Conservation (phyloP, 2,797 vertebrate genomes). For the Sardinella longiceps region DNA sequence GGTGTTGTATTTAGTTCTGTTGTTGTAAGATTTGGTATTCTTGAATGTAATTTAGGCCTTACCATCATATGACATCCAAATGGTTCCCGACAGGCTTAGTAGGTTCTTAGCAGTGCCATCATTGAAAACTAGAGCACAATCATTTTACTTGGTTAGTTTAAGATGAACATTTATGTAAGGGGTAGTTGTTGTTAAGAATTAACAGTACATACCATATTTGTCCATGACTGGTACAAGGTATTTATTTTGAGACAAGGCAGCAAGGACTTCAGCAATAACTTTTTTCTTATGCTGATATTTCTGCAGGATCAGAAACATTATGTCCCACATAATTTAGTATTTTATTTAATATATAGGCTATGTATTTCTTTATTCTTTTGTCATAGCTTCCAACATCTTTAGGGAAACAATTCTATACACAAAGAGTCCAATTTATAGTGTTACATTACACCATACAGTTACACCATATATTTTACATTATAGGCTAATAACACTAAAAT, state of each 20-base stretch:
- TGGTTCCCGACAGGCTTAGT: conserved; percentile 82
- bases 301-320: conserved; percentile 45
- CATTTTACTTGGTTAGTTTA: not conserved
- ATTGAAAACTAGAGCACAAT: conserved; percentile 84
- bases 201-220: conserved; percentile 78
- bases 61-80: conserved; percentile 4
- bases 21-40: too few species aligned
- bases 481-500: too few species aligned
- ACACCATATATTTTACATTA: too few species aligned
- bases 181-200: not conserved
- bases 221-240: conserved; percentile 84
- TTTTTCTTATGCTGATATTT: conserved; percentile 82
- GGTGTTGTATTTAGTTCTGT: too few species aligned
- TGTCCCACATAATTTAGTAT: not conserved
- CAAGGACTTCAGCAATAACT: conserved; percentile 81
- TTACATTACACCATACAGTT: too few species aligned
- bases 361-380: too few species aligned
- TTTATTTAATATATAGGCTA: not conserved
- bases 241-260: conserved; percentile 80
- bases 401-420: too few species aligned
- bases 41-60: not conserved
- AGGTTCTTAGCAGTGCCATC: conserved; percentile 83
- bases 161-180: not conserved
- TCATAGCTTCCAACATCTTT: too few species aligned
- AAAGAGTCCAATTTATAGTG: too few species aligned